Evolutionary conservation across 1,140 invertebrate genomes (phyloP).

Genomic region (Branchinecta lynchi): DNA sequence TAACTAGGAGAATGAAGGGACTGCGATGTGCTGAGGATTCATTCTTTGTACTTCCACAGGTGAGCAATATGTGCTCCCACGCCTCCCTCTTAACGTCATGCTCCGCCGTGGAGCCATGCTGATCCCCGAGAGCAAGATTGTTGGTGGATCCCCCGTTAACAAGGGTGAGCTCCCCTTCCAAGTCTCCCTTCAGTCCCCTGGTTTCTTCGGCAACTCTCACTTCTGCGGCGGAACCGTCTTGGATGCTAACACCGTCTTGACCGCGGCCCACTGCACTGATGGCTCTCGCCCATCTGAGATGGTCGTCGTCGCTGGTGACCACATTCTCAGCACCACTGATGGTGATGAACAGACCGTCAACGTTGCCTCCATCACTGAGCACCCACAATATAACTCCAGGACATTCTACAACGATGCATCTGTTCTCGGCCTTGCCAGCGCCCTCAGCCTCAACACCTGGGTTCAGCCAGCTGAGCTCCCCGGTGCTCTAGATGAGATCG

Average conservation of each 20-base stretch:
- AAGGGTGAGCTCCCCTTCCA: constrained; percentile 15
- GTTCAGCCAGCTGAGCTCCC: neutral
- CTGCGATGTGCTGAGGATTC: too few species aligned
- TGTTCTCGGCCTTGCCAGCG: constrained; percentile 18
- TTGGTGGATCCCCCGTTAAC: constrained; percentile 18
- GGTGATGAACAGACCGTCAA: constrained; percentile 22
- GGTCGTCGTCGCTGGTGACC: constrained; percentile 28
- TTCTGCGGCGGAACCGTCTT: constrained; percentile 48
- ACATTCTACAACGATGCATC: constrained; percentile 27
- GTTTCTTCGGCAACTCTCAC: constrained; percentile 27
- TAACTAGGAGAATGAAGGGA: too few species aligned
- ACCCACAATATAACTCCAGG: constrained; percentile 24
- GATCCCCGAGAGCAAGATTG: constrained; percentile 16
- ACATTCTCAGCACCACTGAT: constrained; percentile 25
- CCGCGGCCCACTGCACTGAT: constrained; percentile 46
- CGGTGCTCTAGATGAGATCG: neutral
- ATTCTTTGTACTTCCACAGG: neutral
- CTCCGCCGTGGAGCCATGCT: constrained; percentile 14
- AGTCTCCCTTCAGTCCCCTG: constrained; percentile 14
- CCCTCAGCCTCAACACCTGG: neutral
- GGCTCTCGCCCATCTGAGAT: constrained; percentile 27
- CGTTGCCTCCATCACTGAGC: constrained; percentile 28
- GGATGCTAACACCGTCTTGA: constrained; percentile 38
- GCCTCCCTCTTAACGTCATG: constrained; percentile 17
- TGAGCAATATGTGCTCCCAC: constrained; percentile 14